These are phyloP conservation scores for Eupithecia insigniata DNA, from an alignment of 2,888 invertebrate species.

Conservation along the genomic window DNA sequence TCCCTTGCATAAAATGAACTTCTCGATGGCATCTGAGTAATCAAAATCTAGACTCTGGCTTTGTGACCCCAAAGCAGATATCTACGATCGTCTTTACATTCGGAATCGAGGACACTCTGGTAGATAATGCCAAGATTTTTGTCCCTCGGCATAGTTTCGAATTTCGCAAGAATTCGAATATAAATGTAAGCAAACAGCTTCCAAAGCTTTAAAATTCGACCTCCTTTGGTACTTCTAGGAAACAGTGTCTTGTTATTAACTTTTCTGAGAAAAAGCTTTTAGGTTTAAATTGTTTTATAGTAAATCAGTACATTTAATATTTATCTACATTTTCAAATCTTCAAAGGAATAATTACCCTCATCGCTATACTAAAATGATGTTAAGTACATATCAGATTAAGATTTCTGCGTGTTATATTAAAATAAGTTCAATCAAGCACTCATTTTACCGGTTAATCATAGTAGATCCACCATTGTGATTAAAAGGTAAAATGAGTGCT, in stretches of 20 bases:
- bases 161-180: not conserved
- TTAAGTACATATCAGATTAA: no score
- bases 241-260: not conserved
- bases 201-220: not conserved
- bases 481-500: no score
- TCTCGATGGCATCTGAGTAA: not conserved
- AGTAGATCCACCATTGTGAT: no score
- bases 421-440: no score
- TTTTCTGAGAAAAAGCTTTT: not conserved
- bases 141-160: constrained; percentile 24
- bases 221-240: not conserved
- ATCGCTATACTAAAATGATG: not conserved
- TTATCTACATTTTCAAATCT: no score
- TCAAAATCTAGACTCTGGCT: not conserved
- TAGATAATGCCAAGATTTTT: constrained; percentile 33
- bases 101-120: constrained; percentile 30
- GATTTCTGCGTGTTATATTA: no score
- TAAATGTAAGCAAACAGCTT: not conserved
- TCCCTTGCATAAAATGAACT: not conserved
- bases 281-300: not conserved
- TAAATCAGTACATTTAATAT: no score
- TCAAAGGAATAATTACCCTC: not conserved
- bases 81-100: constrained; percentile 35
- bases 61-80: constrained; percentile 15
- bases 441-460: no score